Percentiles rank a stretch among this genome's conserved stretches.
phyloP scores from a whole-genome alignment of 1,140 invertebrate genomes.

The Muscidifurax raptorellus region DNA sequence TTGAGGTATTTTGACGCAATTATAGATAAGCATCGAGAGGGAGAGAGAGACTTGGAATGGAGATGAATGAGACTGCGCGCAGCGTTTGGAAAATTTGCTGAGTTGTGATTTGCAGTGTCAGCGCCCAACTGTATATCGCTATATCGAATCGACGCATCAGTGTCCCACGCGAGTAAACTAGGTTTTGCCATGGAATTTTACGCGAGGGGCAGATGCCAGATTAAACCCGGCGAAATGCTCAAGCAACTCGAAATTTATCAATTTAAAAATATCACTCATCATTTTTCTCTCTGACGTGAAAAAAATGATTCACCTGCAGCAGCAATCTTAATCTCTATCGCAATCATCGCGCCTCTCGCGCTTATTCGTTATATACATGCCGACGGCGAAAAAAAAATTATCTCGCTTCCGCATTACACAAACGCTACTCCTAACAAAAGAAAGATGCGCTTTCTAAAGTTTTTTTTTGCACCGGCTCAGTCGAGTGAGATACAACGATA shows the following conservation, averaged over 20 bases:
- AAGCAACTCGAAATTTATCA: neutral
- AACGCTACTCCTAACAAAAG: conserved; percentile 2
- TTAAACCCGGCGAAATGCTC: neutral
- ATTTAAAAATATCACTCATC: neutral
- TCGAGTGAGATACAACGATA: conserved; percentile 17
- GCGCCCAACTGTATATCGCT: no score
- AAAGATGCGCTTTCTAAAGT: conserved; percentile 20
- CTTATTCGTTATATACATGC: neutral
- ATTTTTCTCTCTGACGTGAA: neutral
- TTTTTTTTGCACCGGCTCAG: conserved; percentile 9
- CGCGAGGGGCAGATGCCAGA: neutral
- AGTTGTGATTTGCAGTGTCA: neutral
- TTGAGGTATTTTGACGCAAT: conserved; percentile 26
- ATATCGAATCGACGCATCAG: neutral
- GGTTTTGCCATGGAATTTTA: neutral
- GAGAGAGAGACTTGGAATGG: neutral
- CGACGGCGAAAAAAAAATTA: conserved; percentile 16
- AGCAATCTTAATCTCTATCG: conserved; percentile 34
- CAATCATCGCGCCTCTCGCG: neutral
- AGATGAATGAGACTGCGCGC: neutral
- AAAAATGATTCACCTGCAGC: conserved; percentile 6
- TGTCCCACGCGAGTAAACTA: neutral
- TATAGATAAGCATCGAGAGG: neutral
- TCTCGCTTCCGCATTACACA: conserved; percentile 24
- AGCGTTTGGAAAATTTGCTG: neutral